A percentile compares a stretch with the other conserved stretches of the same genome.
Evolutionary conservation across 2,113 vertebrate species (phyloP).

Genomic region (Galbula dea): DNA sequence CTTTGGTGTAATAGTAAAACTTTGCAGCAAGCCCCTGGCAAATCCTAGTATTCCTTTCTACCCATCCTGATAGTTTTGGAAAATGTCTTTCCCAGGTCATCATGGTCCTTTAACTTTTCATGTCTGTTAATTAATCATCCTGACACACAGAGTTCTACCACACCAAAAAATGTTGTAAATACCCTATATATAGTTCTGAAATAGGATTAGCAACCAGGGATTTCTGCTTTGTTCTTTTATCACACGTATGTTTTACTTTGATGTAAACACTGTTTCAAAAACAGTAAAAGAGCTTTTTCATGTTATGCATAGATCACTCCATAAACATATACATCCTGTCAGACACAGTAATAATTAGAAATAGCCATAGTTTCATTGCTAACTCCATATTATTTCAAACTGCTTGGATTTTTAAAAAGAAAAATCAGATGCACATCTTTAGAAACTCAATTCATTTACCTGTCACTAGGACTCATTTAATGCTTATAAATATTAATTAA

Average conservation of each 20-base stretch:
- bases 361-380: constrained; percentile 33
- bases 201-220: neutral
- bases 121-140: constrained; percentile 55
- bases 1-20: neutral
- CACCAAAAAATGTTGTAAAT: constrained; percentile 42
- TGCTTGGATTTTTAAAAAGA: neutral
- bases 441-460: neutral
- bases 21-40: neutral
- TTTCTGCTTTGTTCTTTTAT: constrained; percentile 64
- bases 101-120: neutral
- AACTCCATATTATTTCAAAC: neutral
- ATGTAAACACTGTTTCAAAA: constrained; percentile 57
- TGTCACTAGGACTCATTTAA: neutral
- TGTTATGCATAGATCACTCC: constrained; percentile 52
- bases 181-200: constrained; percentile 47
- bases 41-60: neutral
- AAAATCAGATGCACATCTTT: neutral
- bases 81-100: neutral
- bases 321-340: constrained; percentile 53
- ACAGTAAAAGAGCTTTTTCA: constrained; percentile 36
- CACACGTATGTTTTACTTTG: constrained; percentile 51
- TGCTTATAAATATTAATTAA: neutral
- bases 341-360: constrained; percentile 55
- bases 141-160: constrained; percentile 6
- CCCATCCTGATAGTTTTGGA: neutral